Evolutionary conservation across 2,113 vertebrate species (phyloP), one percentile per base, ranked within the genome.

Genomic region (Tinamus guttatus): DNA sequence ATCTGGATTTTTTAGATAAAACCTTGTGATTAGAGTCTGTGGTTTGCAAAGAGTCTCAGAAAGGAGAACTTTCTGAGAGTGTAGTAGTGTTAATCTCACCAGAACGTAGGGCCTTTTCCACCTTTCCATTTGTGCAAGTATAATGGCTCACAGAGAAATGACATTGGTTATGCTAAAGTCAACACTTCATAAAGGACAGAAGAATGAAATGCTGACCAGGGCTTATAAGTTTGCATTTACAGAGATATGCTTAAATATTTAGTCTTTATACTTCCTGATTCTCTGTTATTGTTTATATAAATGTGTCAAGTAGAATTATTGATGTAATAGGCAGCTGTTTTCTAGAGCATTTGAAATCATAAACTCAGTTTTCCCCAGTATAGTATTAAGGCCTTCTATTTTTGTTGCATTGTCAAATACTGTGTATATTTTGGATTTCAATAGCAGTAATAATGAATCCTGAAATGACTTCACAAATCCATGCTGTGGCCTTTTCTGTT

Each of bases 211-310:
- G 13, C 25, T 64, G 83, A 76, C 62, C 74, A 84, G 64, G 64
- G 78, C 59, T 60, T 51, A 94, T 94, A 94, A 82, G 70, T 94
- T 95, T 82, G 73, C 63, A 67, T 68, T 86, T 94, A 96, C 95
- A 90, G 90, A 94, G 73, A 63, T 34, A 47, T n/a, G 17, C 45
- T 69, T 86, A 93, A 94, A 93, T 58, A 75, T 52, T 76, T 67
- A 36, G 21, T 47, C 63, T 76, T 6, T 28, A 4, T 49, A 27
- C 51, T 41, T 68, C 40, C 12, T 36, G 18, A 36, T 68, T 47
- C 14, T 22, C 27, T 38, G 15, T 19, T 45, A 25, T 30, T 38
- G 41, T 30, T 36, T 58, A 25, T 68, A 30, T 68, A 47, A 58
- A 67, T 34, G 5, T 47, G 14, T 58, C 30, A 54, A 41, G 4